Percentiles rank a stretch among this genome's conserved stretches.
Conservation (phyloP, 2,888 invertebrate genomes). For the Teinopalpus imperialis region DNA sequence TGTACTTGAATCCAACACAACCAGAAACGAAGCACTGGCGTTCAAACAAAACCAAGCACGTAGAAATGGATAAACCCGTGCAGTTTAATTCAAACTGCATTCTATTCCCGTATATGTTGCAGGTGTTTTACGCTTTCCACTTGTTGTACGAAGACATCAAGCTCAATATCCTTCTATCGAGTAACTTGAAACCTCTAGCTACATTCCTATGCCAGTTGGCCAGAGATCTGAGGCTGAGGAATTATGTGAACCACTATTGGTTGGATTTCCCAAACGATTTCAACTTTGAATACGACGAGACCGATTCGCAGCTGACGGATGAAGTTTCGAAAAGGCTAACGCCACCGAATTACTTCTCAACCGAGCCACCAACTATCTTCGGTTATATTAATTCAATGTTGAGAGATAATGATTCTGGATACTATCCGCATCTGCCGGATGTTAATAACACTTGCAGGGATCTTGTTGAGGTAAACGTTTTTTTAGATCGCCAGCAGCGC, state of each 20-base stretch:
- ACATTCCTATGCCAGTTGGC: constrained; percentile 88
- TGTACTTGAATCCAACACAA: constrained; percentile 53
- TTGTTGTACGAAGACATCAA: constrained; percentile 96
- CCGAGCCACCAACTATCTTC: constrained; percentile 87
- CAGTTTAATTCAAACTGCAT: constrained; percentile 84
- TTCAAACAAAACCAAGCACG: constrained; percentile 29
- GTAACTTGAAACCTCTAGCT: constrained; percentile 86
- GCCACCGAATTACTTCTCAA: constrained; percentile 83
- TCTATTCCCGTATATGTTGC: constrained; percentile 87
- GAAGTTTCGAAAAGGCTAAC: constrained; percentile 81
- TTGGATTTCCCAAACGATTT: constrained; percentile 89
- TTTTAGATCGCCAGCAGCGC: too few species aligned
- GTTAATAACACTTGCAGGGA: constrained; percentile 88
- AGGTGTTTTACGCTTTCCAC: constrained; percentile 91
- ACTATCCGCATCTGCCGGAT: constrained; percentile 87
- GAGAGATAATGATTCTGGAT: constrained; percentile 70
- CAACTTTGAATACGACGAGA: constrained; percentile 55
- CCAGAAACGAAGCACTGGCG: constrained; percentile 31
- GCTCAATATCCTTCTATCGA: constrained; percentile 86
- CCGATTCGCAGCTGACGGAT: constrained; percentile 78
- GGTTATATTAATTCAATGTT: constrained; percentile 86
- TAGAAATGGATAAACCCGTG: constrained; percentile 48
- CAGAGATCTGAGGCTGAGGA: constrained; percentile 86
- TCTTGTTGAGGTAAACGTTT: constrained; percentile 88
- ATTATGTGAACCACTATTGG: constrained; percentile 91